Base-by-base conservation (phyloP, 1,140 invertebrate species). In the Trichoplusia ni region DNA sequence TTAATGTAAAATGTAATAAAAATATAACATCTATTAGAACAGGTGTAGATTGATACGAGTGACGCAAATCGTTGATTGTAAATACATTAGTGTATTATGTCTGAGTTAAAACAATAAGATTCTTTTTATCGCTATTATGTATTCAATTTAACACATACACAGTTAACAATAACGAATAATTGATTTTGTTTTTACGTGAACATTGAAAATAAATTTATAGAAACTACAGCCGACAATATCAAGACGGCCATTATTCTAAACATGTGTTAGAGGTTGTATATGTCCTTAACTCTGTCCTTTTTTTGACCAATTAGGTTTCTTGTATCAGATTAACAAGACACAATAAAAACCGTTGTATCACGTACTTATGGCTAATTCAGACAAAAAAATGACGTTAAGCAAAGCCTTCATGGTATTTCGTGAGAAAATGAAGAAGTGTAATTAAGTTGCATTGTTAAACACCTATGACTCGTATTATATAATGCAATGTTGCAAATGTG, bases 31-130 rank as follows among this genome's bases (percentile, higher is more conserved):
- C 42, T 65, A 60, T 65, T 65, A 18, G 54, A 51, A 65, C 64
- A 65, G 54, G 64, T 65, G 64, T 11, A 25, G 40, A 25, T 64
- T 47, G 31, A 47, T 56, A 56, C 38, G 9, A 58, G 38, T 72
- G 67, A 69, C 67, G 67, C 54, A 71, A 51, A 47, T 40, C 27
- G 33, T 56, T 46, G 27, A 53, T 44, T 37, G 59, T 18, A 62
- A 62, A 67, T 19, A 65, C 29, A 54, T 49, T 47, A 53, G 23
- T 46, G 51, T 53, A 46, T 60, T 62, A 47, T 68, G 61, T 63
- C 59, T 66, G 54, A 44, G 9, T 65, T 64, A 21, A 60, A 58
- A 69, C 63, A 69, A 69, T 73, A 51, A 44, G 31, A 13, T 33
- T 29, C 33, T 44, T 60, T 54, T 61, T 54, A 54, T 60, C n/a